Conservation (phyloP, 64 coral and sea anemone genomes). For the Pachyseris speciosa region DNA sequence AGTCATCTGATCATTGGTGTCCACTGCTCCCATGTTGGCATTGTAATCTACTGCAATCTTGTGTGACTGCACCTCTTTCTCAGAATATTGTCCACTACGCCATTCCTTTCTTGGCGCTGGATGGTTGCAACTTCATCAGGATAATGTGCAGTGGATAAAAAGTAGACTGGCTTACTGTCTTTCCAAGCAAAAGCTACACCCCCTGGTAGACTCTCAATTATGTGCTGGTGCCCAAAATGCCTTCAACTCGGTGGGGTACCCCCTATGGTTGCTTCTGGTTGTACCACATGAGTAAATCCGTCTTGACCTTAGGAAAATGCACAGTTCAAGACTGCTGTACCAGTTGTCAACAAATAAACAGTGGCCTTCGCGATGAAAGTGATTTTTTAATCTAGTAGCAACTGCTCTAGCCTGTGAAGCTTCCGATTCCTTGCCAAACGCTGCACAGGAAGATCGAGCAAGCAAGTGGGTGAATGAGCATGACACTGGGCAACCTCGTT, state of each 20-base stretch:
- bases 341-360: constrained; percentile 44
- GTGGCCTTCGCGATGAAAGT: constrained; percentile 17
- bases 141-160: constrained; percentile 53
- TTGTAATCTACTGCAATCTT: constrained; percentile 35
- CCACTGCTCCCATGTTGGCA: constrained; percentile 38
- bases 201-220: not conserved
- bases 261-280: not conserved
- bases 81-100: constrained; percentile 8
- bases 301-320: not conserved
- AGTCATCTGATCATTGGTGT: constrained; percentile 27
- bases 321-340: constrained; percentile 8
- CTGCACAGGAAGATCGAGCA: too few species aligned
- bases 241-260: not conserved
- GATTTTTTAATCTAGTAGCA: not conserved
- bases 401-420: too few species aligned
- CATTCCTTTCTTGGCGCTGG: not conserved
- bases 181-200: constrained; percentile 34
- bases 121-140: constrained; percentile 37
- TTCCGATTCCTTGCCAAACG: too few species aligned
- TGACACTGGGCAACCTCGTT: too few species aligned
- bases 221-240: not conserved
- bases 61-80: constrained; percentile 2
- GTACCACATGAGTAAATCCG: constrained; percentile 40
- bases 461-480: too few species aligned
- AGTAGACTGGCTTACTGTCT: constrained; percentile 60